phyloP scores from a whole-genome alignment of 2,888 invertebrate genomes.

The Cosmia trapezina region DNA sequence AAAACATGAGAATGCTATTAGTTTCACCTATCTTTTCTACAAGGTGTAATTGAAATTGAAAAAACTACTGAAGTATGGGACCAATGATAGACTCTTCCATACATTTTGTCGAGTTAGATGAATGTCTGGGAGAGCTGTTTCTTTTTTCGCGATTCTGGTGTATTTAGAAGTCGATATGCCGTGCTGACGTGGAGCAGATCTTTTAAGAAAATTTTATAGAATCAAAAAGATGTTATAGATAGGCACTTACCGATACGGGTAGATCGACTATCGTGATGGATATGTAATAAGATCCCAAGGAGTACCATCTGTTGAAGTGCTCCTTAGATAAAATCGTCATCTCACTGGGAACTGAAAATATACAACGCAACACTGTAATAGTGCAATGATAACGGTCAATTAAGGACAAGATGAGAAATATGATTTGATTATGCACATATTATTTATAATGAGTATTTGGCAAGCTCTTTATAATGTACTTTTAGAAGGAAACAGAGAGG shows the following conservation, averaged over 20 bases:
- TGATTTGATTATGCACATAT: too few relatives aligned
- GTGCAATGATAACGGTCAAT: too few relatives aligned
- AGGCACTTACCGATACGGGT: slow-evolving; percentile 93
- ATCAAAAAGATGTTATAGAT: neutral
- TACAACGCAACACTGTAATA: slow-evolving; percentile 11
- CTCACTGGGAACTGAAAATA: slow-evolving; percentile 93
- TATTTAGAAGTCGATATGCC: neutral
- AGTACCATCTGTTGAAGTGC: slow-evolving; percentile 97
- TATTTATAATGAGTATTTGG: neutral
- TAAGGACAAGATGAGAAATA: too few relatives aligned
- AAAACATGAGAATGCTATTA: slow-evolving; percentile 61
- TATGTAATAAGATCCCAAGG: slow-evolving; percentile 94
- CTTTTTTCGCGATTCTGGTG: neutral
- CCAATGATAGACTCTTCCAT: neutral
- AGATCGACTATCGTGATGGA: slow-evolving; percentile 94
- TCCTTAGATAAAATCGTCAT: slow-evolving; percentile 95
- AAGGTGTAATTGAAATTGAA: neutral
- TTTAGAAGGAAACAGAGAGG: neutral
- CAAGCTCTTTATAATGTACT: neutral
- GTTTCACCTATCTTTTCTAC: neutral
- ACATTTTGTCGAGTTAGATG: neutral
- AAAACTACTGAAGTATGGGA: neutral
- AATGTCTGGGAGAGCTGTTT: neutral
- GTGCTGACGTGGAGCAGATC: too few relatives aligned
- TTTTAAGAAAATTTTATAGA: neutral